Evolutionary conservation across 1,140 invertebrate genomes (phyloP).

Genomic region (Nylanderia fulva): DNA sequence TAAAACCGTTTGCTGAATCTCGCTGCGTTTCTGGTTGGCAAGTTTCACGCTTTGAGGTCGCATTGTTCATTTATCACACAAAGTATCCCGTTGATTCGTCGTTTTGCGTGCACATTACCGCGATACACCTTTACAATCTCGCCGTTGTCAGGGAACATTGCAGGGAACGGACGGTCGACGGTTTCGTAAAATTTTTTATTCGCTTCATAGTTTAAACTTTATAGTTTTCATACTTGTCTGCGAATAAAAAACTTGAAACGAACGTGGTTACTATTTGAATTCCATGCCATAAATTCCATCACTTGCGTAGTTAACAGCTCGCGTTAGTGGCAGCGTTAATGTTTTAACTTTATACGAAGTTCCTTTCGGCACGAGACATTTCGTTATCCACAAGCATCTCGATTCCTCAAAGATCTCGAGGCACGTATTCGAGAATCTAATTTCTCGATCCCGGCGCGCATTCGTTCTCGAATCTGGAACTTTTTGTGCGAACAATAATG

Average conservation of each 20-base stretch:
- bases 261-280: conserved; percentile 18
- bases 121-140: conserved; percentile 47
- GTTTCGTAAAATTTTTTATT: conserved; percentile 2
- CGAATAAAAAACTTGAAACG: conserved; percentile 45
- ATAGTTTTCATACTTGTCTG: conserved; percentile 1
- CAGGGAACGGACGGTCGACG: not conserved
- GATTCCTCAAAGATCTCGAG: conserved; percentile 25
- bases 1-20: conserved; percentile 29
- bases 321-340: not conserved
- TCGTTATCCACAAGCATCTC: conserved; percentile 15
- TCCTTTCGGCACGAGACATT: conserved; percentile 34
- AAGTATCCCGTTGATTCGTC: conserved; percentile 41
- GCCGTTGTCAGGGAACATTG: conserved; percentile 12
- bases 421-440: conserved; percentile 47
- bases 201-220: conserved; percentile 25
- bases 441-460: conserved; percentile 42
- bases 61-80: conserved; percentile 50
- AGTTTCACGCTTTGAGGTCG: conserved; percentile 5
- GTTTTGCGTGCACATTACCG: not conserved
- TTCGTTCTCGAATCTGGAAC: conserved; percentile 30
- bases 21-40: conserved; percentile 12
- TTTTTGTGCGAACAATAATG: conserved; percentile 59
- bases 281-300: conserved; percentile 34
- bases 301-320: conserved; percentile 25
- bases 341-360: conserved; percentile 41